Evolutionary conservation across 2,888 invertebrate species (phyloP).

Genomic region (Sussaba pulchella): DNA sequence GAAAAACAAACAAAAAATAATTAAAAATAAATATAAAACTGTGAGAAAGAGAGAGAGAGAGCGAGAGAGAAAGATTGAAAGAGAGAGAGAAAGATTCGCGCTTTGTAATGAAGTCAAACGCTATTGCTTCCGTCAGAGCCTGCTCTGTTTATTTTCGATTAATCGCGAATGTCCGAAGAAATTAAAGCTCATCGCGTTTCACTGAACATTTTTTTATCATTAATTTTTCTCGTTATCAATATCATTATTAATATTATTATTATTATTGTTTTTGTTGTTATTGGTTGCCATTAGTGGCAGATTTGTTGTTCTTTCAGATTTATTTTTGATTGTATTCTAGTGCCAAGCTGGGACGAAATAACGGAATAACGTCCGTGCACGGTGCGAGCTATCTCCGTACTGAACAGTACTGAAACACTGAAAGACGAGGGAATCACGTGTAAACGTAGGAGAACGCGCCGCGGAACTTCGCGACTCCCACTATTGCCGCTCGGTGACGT

Average conservation of each 20-base stretch:
- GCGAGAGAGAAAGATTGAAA: not conserved
- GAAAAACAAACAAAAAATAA: constrained; percentile 5
- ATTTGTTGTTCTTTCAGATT: no score
- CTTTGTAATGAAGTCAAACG: constrained; percentile 28
- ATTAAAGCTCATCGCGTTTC: not conserved
- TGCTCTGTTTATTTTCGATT: constrained; percentile 19
- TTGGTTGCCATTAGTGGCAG: no score
- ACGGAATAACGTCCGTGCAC: constrained; percentile 28
- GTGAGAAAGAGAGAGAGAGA: not conserved
- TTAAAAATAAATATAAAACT: not conserved
- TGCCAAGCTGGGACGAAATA: no score
- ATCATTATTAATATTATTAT: no score
- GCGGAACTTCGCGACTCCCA: constrained; percentile 47
- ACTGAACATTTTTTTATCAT: constrained; percentile 8
- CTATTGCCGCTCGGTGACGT: constrained; percentile 27
- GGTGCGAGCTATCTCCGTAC: constrained; percentile 58
- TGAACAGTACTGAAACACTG: no score
- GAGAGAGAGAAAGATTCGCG: constrained; percentile 4
- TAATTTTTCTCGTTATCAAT: not conserved
- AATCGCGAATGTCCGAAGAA: no score
- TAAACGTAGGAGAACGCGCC: constrained; percentile 32
- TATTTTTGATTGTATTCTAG: no score
- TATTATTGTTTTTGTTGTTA: no score
- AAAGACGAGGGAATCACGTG: constrained; percentile 60
- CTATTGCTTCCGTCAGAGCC: constrained; percentile 5